Conservation (phyloP, 2,113 vertebrate species). For the Mirounga angustirostris region DNA sequence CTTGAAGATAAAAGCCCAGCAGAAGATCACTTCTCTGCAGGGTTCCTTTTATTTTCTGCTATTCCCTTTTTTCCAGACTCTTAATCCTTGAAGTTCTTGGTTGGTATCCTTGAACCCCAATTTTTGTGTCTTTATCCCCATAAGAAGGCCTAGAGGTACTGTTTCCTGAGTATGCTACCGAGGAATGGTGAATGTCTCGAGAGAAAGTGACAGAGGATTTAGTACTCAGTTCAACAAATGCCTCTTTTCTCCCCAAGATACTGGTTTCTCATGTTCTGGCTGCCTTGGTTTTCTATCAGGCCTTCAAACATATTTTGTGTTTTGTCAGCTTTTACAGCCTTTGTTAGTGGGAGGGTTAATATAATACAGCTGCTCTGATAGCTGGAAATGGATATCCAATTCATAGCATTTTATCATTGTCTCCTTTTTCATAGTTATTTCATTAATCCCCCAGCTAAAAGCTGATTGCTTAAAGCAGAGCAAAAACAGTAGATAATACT, state of each 20-base stretch:
- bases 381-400: neutral
- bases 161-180: neutral
- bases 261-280: neutral
- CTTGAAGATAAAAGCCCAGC: neutral
- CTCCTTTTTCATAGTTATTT: slow-evolving; percentile 29
- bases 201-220: neutral
- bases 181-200: neutral
- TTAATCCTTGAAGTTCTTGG: neutral
- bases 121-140: neutral
- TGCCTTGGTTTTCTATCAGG: neutral
- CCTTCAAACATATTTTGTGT: slow-evolving; percentile 5
- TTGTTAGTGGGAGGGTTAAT: neutral
- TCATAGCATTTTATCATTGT: slow-evolving; percentile 41
- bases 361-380: slow-evolving; percentile 11
- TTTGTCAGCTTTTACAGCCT: slow-evolving; percentile 3
- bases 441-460: slow-evolving; percentile 8
- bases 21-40: neutral
- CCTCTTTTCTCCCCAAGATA: neutral
- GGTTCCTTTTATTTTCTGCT: neutral
- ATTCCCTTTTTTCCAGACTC: neutral
- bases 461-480: neutral
- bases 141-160: neutral
- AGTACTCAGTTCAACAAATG: neutral
- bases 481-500: slow-evolving; percentile 28
- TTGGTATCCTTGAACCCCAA: neutral